Percentiles rank a stretch among this genome's conserved stretches.
phyloP scores from a whole-genome alignment of 2,113 vertebrate genomes.

The Gymnobelideus leadbeateri region DNA sequence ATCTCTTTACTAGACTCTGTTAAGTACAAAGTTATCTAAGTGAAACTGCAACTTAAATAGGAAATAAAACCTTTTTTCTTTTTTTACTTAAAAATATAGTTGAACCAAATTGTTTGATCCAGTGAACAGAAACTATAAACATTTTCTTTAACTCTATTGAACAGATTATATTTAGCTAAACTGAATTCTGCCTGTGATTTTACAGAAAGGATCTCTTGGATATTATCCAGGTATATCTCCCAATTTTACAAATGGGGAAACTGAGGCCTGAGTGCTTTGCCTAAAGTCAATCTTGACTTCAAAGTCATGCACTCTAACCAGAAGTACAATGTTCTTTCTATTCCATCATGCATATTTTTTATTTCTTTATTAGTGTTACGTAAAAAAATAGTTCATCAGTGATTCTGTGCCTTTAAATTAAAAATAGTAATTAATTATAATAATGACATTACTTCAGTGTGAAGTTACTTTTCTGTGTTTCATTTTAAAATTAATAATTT shows the following conservation, averaged over 20 bases:
- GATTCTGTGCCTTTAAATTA: not conserved
- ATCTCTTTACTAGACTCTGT: too few species aligned
- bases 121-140: not conserved
- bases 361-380: not conserved
- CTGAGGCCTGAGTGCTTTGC: not conserved
- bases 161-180: not conserved
- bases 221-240: not conserved
- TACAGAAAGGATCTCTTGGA: not conserved
- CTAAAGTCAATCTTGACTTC: not conserved
- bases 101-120: not conserved
- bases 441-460: constrained; percentile 30
- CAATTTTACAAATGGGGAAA: not conserved
- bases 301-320: not conserved
- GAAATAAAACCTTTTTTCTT: not conserved
- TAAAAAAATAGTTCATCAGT: constrained; percentile 13
- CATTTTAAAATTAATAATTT: constrained; percentile 35
- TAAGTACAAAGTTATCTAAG: constrained; percentile 27
- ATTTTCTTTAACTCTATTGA: not conserved
- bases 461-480: not conserved
- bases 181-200: not conserved
- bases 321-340: not conserved
- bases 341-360: not conserved
- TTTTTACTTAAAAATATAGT: not conserved
- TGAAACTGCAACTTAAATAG: constrained; percentile 37
- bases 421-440: constrained; percentile 32